Conservation (phyloP, 1,140 invertebrate species). For the Panagrolaimus sp. region DNA sequence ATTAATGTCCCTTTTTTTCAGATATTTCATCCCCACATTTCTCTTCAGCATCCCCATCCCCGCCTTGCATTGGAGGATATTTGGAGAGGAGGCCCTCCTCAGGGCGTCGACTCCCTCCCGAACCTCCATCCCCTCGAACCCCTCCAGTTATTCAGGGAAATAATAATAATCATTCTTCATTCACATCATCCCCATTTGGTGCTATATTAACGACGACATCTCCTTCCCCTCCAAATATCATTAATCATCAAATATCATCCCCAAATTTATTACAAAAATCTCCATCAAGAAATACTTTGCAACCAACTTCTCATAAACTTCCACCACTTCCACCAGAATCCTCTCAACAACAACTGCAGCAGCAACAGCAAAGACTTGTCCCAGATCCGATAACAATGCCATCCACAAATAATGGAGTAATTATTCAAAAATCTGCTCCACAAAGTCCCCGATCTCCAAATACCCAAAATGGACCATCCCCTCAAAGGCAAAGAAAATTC, state of each 20-base stretch:
- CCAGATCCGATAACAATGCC: background rate
- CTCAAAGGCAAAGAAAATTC: constrained; percentile 7
- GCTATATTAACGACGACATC: too few relatives aligned
- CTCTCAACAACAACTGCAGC: background rate
- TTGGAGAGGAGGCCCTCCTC: constrained; percentile 3
- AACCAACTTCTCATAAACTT: background rate
- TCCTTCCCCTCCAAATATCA: background rate
- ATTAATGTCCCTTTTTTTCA: background rate
- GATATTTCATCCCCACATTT: background rate
- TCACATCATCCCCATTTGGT: background rate
- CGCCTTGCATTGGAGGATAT: background rate
- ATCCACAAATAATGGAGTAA: too few relatives aligned
- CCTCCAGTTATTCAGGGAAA: background rate
- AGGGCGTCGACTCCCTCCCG: background rate
- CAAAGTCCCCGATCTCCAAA: background rate
- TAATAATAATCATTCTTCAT: background rate
- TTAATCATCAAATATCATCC: background rate
- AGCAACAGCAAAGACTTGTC: background rate
- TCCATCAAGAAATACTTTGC: background rate
- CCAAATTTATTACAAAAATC: background rate
- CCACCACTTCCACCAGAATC: background rate
- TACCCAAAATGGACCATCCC: background rate
- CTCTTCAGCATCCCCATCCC: background rate
- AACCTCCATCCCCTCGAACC: constrained; percentile 2
- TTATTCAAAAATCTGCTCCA: background rate